These are phyloP conservation scores for Amphiprion clarkii DNA, from an alignment of 2,797 vertebrate genomes.

Conservation along the genomic window DNA sequence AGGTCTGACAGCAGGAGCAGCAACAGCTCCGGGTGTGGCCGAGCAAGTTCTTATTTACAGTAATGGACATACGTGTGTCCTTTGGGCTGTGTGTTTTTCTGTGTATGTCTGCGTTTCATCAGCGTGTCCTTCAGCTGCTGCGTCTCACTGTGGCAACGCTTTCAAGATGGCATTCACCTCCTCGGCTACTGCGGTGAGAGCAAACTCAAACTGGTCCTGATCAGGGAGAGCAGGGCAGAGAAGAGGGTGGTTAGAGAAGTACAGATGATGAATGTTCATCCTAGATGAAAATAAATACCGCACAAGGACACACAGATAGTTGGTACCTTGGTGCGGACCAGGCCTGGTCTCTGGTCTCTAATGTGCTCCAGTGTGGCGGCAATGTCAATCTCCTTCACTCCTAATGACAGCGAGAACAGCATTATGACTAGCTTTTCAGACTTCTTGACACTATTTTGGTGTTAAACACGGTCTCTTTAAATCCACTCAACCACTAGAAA, in stretches of 20 bases:
- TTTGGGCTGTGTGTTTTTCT: slow-evolving; percentile 1
- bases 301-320: not conserved
- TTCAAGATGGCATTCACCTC: slow-evolving; percentile 99
- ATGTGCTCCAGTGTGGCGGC: slow-evolving; percentile 96
- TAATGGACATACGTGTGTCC: slow-evolving; percentile 47
- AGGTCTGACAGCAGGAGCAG: slow-evolving; percentile 55
- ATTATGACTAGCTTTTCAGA: slow-evolving; percentile 1
- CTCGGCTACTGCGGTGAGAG: slow-evolving; percentile 95
- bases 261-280: not conserved
- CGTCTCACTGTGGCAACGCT: slow-evolving; percentile 93
- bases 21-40: slow-evolving; percentile 36
- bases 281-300: not conserved
- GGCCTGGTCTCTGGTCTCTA: slow-evolving; percentile 94
- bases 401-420: slow-evolving; percentile 73
- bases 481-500: not conserved
- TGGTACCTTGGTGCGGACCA: slow-evolving; percentile 95
- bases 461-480: not conserved
- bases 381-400: slow-evolving; percentile 98
- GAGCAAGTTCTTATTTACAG: slow-evolving; percentile 63
- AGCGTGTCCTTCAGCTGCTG: slow-evolving; percentile 34
- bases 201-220: slow-evolving; percentile 99
- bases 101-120: slow-evolving; percentile 37
- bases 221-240: not conserved
- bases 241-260: not conserved
- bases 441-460: too few relatives aligned